phyloP scores from a whole-genome alignment of 2,888 invertebrate genomes.

The Rhimphoctona megacephalus region DNA sequence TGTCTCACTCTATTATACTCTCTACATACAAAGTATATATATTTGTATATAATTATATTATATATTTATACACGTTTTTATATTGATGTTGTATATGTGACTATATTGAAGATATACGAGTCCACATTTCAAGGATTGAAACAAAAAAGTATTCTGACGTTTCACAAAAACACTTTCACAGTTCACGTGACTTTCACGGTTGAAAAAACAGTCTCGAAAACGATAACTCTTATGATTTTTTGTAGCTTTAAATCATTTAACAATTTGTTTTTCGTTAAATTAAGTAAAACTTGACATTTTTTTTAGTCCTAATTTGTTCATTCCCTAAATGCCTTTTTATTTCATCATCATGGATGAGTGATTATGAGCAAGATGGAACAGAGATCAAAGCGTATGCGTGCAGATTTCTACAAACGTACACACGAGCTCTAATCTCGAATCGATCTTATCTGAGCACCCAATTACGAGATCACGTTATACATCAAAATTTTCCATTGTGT shows the following conservation, averaged over 20 bases:
- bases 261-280: no score
- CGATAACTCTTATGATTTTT: not conserved
- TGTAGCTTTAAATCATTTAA: no score
- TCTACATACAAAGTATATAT: not conserved
- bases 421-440: slow-evolving; percentile 32
- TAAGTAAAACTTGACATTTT: not conserved
- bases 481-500: not conserved
- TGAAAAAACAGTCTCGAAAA: not conserved
- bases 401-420: not conserved
- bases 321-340: not conserved
- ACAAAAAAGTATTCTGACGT: not conserved
- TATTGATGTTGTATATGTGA: not conserved
- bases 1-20: slow-evolving; percentile 32
- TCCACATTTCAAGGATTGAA: not conserved
- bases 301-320: not conserved
- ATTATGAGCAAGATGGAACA: not conserved
- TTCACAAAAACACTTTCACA: not conserved
- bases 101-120: not conserved
- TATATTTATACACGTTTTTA: not conserved
- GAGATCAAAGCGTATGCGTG: not conserved
- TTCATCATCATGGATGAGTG: not conserved
- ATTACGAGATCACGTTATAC: not conserved
- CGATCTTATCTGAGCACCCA: slow-evolving; percentile 18
- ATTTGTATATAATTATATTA: not conserved
- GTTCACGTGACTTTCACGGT: not conserved